Percentiles rank a stretch among this genome's conserved stretches.
Evolutionary conservation across 1,140 invertebrate genomes (phyloP).

Genomic region (Drosophila sucinea): DNA sequence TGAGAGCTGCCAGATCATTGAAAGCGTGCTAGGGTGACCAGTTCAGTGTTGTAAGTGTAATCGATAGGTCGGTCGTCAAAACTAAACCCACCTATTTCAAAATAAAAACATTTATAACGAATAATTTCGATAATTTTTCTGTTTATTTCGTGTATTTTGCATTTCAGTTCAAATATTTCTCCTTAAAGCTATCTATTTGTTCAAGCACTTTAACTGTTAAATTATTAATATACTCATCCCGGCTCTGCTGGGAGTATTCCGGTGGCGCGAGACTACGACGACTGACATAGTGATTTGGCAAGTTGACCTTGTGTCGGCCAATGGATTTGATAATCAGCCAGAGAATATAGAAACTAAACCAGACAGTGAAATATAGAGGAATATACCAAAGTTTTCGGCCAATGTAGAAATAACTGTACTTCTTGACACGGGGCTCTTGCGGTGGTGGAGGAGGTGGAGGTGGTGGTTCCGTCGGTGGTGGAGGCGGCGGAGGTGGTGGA

Average conservation of each 20-base stretch:
- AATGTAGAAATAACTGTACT: slow-evolving; percentile 92
- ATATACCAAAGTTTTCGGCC: slow-evolving; percentile 92
- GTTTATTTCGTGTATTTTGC: slow-evolving; percentile 45
- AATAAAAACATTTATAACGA: not conserved
- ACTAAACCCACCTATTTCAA: slow-evolving; percentile 3
- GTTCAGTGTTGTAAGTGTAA: not conserved
- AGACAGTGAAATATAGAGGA: slow-evolving; percentile 92
- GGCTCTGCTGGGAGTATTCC: slow-evolving; percentile 49
- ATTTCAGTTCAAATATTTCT: slow-evolving; percentile 73
- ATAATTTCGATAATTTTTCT: slow-evolving; percentile 8
- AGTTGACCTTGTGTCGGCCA: slow-evolving; percentile 87
- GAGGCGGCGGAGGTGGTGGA: slow-evolving; percentile 76
- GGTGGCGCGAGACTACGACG: slow-evolving; percentile 60
- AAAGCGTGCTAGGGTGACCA: not conserved
- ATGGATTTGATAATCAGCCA: slow-evolving; percentile 91
- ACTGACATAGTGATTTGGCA: slow-evolving; percentile 79
- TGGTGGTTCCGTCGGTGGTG: slow-evolving; percentile 83
- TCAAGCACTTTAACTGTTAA: slow-evolving; percentile 77
- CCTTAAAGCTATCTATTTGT: slow-evolving; percentile 79
- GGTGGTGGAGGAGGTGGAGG: slow-evolving; percentile 84
- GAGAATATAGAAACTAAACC: slow-evolving; percentile 90
- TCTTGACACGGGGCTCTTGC: slow-evolving; percentile 87
- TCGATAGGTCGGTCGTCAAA: not conserved
- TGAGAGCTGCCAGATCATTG: not conserved
- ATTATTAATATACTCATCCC: slow-evolving; percentile 71